Percentiles rank a stretch among this genome's conserved stretches.
phyloP scores from a whole-genome alignment of 2,797 vertebrate species.

The Gallinago solitaria region DNA sequence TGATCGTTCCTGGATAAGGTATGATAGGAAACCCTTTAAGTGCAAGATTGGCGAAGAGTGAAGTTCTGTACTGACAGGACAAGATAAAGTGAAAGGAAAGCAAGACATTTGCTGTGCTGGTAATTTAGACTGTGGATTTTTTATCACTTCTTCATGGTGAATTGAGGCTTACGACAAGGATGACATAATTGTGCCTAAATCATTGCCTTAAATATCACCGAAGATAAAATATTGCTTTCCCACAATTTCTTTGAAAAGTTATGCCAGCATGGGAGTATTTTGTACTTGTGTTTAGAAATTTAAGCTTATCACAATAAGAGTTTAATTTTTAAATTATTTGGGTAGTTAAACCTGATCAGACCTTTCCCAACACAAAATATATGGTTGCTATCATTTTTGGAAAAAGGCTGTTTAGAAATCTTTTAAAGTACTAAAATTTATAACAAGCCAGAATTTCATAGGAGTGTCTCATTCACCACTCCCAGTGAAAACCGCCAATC shows the following conservation, averaged over 20 bases:
- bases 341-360: background rate
- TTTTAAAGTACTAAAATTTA: background rate
- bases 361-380: background rate
- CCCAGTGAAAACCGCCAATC: background rate
- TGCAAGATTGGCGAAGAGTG: background rate
- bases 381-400: background rate
- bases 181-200: background rate
- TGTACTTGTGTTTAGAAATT: background rate
- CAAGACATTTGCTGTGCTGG: background rate
- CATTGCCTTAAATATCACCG: background rate
- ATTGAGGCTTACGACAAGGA: background rate
- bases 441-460: background rate
- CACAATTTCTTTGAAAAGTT: background rate
- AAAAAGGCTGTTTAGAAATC: background rate
- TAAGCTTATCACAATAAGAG: background rate
- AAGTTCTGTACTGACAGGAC: background rate
- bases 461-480: background rate
- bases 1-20: background rate
- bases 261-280: background rate
- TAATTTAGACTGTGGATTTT: background rate
- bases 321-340: background rate
- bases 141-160: background rate
- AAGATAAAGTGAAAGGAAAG: background rate
- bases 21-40: background rate
- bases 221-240: background rate